Conservation (phyloP, 2,888 invertebrate genomes). For the Drosophila histrio region DNA sequence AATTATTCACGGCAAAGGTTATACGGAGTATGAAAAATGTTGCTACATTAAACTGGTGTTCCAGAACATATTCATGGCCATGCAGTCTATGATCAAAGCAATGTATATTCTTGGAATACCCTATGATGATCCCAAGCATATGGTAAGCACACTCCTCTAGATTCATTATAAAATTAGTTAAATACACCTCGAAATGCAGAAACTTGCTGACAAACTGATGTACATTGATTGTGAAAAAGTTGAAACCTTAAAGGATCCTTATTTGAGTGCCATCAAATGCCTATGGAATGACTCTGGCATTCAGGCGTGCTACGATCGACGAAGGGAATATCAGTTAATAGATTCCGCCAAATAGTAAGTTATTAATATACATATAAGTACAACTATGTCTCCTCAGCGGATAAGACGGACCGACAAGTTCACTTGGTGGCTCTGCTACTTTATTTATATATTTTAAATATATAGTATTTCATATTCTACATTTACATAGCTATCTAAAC, state of each 20-base stretch:
- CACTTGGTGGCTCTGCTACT: too few relatives aligned
- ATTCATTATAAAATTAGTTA: not conserved
- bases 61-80: slow-evolving; percentile 99
- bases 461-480: slow-evolving; percentile 15
- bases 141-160: slow-evolving; percentile 87
- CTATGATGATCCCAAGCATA: slow-evolving; percentile 95
- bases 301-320: slow-evolving; percentile 99
- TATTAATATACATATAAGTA: slow-evolving; percentile 1
- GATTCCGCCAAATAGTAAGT: slow-evolving; percentile 99
- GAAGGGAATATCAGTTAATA: slow-evolving; percentile 99
- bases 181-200: slow-evolving; percentile 86
- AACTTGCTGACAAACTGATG: slow-evolving; percentile 97
- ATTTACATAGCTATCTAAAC: slow-evolving; percentile 87
- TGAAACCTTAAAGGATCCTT: slow-evolving; percentile 98
- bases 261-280: slow-evolving; percentile 97
- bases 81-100: slow-evolving; percentile 99
- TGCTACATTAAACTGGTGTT: slow-evolving; percentile 99
- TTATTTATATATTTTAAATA: not conserved
- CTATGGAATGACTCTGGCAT: slow-evolving; percentile 98
- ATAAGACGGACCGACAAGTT: too few relatives aligned
- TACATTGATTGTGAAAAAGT: slow-evolving; percentile 99
- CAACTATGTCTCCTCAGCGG: too few relatives aligned
- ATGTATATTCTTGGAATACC: slow-evolving; percentile 99
- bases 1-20: slow-evolving; percentile 99
- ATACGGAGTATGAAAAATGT: slow-evolving; percentile 99